Conservation (phyloP, 2,113 vertebrate genomes). For the Xiphophorus couchianus region DNA sequence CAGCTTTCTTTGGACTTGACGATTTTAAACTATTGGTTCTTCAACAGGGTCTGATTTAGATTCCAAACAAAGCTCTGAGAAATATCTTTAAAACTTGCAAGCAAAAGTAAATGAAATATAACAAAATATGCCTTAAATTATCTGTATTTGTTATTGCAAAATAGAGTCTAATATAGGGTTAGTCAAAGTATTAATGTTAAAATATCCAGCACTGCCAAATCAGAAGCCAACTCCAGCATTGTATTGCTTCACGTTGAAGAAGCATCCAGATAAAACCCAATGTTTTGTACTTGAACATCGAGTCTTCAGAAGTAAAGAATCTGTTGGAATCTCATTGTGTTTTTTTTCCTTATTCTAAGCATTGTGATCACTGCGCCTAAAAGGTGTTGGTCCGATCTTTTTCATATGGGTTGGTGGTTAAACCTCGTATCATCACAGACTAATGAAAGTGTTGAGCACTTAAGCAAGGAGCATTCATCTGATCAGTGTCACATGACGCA, state of each 20-base stretch:
- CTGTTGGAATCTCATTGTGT: not conserved
- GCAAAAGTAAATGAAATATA: not conserved
- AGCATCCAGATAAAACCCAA: not conserved
- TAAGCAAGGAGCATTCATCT: conserved; percentile 66
- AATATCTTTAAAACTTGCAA: not conserved
- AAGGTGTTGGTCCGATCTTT: conserved; percentile 19
- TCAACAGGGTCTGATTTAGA: not conserved
- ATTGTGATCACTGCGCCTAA: not conserved
- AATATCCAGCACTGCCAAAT: too few species aligned
- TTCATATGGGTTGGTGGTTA: conserved; percentile 15
- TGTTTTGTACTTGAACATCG: not conserved
- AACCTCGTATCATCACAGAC: conserved; percentile 20
- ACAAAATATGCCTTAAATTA: not conserved
- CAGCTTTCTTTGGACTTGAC: too few species aligned
- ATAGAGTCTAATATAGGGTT: too few species aligned
- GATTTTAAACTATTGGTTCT: not conserved
- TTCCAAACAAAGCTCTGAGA: not conserved
- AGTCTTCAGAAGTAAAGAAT: not conserved
- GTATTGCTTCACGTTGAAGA: not conserved
- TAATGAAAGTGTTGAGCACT: conserved; percentile 51
- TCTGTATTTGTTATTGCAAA: not conserved
- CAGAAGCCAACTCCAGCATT: not conserved
- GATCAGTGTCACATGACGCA: conserved; percentile 73
- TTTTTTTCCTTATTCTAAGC: not conserved
- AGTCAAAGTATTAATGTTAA: too few species aligned